Conservation (phyloP, 2,113 vertebrate species). For the Ictidomys tridecemlineatus region DNA sequence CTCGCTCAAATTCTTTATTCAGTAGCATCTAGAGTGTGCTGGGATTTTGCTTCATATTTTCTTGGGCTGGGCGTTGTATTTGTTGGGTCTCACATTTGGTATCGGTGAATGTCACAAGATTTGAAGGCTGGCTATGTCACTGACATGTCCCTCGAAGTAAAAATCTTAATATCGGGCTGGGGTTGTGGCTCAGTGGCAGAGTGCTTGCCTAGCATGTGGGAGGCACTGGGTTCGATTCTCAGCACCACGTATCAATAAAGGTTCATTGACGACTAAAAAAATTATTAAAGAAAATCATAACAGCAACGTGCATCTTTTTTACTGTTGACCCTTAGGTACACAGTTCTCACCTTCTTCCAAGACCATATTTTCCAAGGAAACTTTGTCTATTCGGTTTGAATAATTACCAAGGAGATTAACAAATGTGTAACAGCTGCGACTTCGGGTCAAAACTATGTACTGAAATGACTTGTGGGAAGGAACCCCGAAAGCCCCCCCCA, state of each 20-base stretch:
- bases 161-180: background rate
- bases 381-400: background rate
- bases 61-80: background rate
- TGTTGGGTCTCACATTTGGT: background rate
- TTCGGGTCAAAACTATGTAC: background rate
- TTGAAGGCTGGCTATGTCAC: background rate
- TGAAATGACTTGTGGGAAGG: background rate
- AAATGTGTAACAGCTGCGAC: background rate
- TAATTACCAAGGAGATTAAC: background rate
- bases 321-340: accelerated
- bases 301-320: conserved; percentile 35
- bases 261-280: no score
- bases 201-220: no score
- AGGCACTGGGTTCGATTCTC: no score
- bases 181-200: no score
- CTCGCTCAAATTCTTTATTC: background rate
- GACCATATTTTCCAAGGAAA: conserved; percentile 42
- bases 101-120: background rate
- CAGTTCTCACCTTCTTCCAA: background rate
- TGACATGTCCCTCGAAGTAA: background rate
- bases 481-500: background rate
- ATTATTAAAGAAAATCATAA: background rate
- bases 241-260: no score
- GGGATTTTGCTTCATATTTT: background rate
- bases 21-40: background rate